Evolutionary conservation across 2,113 vertebrate genomes (phyloP).

Genomic region (Shinisaurus crocodilurus): DNA sequence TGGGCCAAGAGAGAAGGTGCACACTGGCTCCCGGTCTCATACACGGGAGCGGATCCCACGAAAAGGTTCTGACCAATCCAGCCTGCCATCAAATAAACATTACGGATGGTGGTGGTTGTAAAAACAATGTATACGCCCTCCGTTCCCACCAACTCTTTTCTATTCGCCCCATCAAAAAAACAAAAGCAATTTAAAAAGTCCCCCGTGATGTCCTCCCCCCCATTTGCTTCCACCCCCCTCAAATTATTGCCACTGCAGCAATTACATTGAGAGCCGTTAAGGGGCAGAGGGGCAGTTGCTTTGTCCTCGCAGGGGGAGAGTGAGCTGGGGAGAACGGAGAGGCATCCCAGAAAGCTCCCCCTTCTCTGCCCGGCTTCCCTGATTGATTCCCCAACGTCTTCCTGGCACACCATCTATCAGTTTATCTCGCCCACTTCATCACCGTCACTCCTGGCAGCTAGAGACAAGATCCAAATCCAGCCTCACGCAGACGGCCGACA

Average conservation of each 20-base stretch:
- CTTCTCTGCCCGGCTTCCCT: slow-evolving; percentile 81
- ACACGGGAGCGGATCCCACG: not conserved
- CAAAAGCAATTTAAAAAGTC: slow-evolving; percentile 65
- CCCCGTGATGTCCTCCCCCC: slow-evolving; percentile 29
- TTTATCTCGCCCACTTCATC: slow-evolving; percentile 91
- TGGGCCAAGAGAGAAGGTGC: not conserved
- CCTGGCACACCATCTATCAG: slow-evolving; percentile 89
- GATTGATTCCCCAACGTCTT: slow-evolving; percentile 87
- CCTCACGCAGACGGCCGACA: slow-evolving; percentile 81
- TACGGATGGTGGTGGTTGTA: too few relatives aligned
- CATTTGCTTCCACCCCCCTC: slow-evolving; percentile 63
- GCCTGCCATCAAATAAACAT: not conserved
- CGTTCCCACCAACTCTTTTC: not conserved
- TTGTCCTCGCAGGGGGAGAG: slow-evolving; percentile 82
- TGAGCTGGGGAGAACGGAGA: not conserved
- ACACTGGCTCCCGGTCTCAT: not conserved
- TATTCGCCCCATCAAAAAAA: slow-evolving; percentile 25
- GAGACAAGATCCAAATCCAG: slow-evolving; percentile 89
- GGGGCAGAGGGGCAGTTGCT: slow-evolving; percentile 74
- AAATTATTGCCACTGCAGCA: slow-evolving; percentile 72
- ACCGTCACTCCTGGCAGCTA: slow-evolving; percentile 89
- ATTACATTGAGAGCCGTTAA: slow-evolving; percentile 71
- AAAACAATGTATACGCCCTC: too few relatives aligned
- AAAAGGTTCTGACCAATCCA: too few relatives aligned
- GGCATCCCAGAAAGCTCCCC: slow-evolving; percentile 77